Percentiles rank a stretch among this genome's conserved stretches.
Conservation (phyloP, 2,888 invertebrate genomes). For the Temnothorax unifasciatus region DNA sequence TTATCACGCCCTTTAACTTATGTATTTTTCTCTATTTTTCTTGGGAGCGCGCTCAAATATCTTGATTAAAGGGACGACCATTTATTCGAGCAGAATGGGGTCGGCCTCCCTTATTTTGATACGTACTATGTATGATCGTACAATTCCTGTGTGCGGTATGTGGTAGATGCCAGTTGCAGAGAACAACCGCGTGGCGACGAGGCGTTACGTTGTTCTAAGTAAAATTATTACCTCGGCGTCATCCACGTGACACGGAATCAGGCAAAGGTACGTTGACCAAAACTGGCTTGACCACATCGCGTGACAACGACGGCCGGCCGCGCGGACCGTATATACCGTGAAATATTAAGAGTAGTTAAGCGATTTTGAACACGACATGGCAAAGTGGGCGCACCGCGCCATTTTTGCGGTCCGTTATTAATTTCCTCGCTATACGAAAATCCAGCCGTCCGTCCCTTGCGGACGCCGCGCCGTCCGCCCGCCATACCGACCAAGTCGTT, state of each 20-base stretch:
- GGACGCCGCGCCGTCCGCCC: slow-evolving; percentile 9
- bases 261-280: slow-evolving; percentile 74
- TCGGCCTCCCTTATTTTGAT: slow-evolving; percentile 32
- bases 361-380: slow-evolving; percentile 74
- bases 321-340: slow-evolving; percentile 69
- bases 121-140: slow-evolving; percentile 10
- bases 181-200: slow-evolving; percentile 44
- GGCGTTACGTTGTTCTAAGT: slow-evolving; percentile 28
- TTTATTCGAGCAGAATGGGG: slow-evolving; percentile 40
- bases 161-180: slow-evolving; percentile 30
- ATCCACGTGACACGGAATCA: slow-evolving; percentile 48
- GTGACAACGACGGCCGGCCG: slow-evolving; percentile 73
- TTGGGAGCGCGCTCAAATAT: not conserved
- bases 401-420: slow-evolving; percentile 74
- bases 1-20: slow-evolving; percentile 6
- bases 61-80: slow-evolving; percentile 44
- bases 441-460: slow-evolving; percentile 59
- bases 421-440: slow-evolving; percentile 69
- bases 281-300: slow-evolving; percentile 78
- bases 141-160: not conserved
- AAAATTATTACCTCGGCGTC: slow-evolving; percentile 48
- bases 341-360: slow-evolving; percentile 78
- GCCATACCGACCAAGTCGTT: slow-evolving; percentile 41
- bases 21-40: slow-evolving; percentile 14
- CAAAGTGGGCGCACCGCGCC: slow-evolving; percentile 61